These are phyloP conservation scores for Fukomys damarensis DNA, from an alignment of 2,113 vertebrate species.

Conservation along the genomic window DNA sequence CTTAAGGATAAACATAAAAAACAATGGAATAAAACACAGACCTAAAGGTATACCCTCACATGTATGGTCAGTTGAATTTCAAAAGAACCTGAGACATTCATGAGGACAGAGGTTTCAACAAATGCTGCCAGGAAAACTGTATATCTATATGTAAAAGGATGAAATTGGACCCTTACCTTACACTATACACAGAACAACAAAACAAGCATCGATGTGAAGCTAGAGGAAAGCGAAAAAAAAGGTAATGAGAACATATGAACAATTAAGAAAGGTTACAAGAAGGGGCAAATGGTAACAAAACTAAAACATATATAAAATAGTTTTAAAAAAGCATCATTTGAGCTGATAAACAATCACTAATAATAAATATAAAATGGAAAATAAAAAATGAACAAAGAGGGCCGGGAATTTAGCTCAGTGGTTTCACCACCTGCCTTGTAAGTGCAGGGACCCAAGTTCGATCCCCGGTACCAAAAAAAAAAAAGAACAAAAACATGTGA, in stretches of 20 bases:
- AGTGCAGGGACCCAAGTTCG: too few relatives aligned
- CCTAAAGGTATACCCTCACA: background rate
- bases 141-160: too few relatives aligned
- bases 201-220: background rate
- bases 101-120: too few relatives aligned
- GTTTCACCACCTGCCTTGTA: too few relatives aligned
- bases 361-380: background rate
- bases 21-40: background rate
- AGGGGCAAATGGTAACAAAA: background rate
- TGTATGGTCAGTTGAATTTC: too few relatives aligned
- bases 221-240: background rate
- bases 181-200: background rate
- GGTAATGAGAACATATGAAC: background rate
- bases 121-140: too few relatives aligned
- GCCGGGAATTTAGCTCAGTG: too few relatives aligned
- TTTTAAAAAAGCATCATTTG: background rate
- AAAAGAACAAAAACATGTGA: background rate
- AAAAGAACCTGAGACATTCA: background rate
- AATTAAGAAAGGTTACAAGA: background rate
- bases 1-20: background rate
- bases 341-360: background rate
- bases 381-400: background rate
- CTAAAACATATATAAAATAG: background rate
- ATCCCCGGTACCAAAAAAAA: too few relatives aligned
- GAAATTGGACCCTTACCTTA: too few relatives aligned